Evolutionary conservation across 1,140 invertebrate genomes (phyloP).

Genomic region (Rhysida immarginata): DNA sequence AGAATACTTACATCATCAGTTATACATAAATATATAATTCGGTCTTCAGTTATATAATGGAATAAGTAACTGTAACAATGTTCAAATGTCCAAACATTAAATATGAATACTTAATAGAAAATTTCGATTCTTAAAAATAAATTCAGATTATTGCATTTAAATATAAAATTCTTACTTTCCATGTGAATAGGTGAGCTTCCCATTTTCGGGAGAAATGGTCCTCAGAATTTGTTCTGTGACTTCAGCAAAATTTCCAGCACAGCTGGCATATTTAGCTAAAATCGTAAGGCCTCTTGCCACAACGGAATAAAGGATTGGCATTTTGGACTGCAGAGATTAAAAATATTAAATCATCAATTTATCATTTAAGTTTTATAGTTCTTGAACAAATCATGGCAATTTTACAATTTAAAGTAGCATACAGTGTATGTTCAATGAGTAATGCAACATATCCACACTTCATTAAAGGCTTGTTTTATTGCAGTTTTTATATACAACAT

Average conservation of each 20-base stretch:
- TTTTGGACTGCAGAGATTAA: no score
- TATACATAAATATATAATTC: conserved; percentile 81
- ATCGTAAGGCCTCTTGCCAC: conserved; percentile 72
- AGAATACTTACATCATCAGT: conserved; percentile 73
- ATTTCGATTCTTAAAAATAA: no score
- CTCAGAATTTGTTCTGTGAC: conserved; percentile 78
- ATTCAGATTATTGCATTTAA: conserved; percentile 1
- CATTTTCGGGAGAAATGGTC: conserved; percentile 67
- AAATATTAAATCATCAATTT: no score
- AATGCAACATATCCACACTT: no score
- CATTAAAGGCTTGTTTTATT: no score
- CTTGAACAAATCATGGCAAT: no score
- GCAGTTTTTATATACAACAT: no score
- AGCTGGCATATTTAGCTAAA: conserved; percentile 74
- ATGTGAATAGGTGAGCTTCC: conserved; percentile 82
- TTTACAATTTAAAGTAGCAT: no score
- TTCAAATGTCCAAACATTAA: no score
- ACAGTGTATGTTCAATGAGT: no score
- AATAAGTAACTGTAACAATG: conserved; percentile 57
- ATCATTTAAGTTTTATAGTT: no score
- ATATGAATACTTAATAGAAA: conserved; percentile 1
- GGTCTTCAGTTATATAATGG: conserved; percentile 75
- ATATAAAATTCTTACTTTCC: conserved; percentile 37
- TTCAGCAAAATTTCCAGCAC: conserved; percentile 83
- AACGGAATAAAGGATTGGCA: conserved; percentile 79